Evolutionary conservation across 2,797 vertebrate genomes (phyloP), one percentile per base, ranked within the genome.

Genomic region (Sebastes steindachneri): DNA sequence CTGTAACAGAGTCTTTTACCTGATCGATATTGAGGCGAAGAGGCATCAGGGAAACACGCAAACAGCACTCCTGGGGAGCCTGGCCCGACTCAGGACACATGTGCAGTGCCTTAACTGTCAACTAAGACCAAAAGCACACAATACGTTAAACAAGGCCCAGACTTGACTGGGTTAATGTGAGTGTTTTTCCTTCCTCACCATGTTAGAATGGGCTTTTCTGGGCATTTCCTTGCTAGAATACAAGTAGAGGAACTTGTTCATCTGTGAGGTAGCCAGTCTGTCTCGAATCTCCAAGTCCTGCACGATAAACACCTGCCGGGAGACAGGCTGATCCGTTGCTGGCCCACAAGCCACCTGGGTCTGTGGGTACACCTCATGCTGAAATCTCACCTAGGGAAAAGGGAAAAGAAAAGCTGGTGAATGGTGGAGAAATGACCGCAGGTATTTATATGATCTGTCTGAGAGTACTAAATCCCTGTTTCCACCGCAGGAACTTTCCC

Each of bases 151-250:
- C 7, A 17, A 29, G 7, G 8, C 2, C 17, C 21, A 53, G 8
- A 35, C 37, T 10, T 48, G 1, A 59, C 11, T 4, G 3, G 5
- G 7, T 60, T 12, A 21, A 59, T 58, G 4, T 51, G 23, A 59
- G n/a, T 14, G 2, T 28, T 26, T 6, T 17, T 41, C 15, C 25
- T 26, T 51, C 7, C 87, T 92, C 87, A 99, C 98, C 98, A 99
- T 99, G 92, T 98, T 99, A 59, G 98, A 99, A 91, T 98, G 98
- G 0, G 98, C 97, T 95, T 99, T 99, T 68, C 99, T 96, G 51
- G 99, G 99, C 97, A 99, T 97, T 91, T 99, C 98, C 83, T 99
- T 99, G 92, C 98, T 99, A 19, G 97, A 97, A 85, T 99, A 99
- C 74, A 99, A 95, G 84, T 99, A 99, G 21, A 99, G 96, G 86